A percentile compares a stretch with the other conserved stretches of the same genome.
phyloP scores from a whole-genome alignment of 2,113 vertebrate species.

The Alexandromys fortis region DNA sequence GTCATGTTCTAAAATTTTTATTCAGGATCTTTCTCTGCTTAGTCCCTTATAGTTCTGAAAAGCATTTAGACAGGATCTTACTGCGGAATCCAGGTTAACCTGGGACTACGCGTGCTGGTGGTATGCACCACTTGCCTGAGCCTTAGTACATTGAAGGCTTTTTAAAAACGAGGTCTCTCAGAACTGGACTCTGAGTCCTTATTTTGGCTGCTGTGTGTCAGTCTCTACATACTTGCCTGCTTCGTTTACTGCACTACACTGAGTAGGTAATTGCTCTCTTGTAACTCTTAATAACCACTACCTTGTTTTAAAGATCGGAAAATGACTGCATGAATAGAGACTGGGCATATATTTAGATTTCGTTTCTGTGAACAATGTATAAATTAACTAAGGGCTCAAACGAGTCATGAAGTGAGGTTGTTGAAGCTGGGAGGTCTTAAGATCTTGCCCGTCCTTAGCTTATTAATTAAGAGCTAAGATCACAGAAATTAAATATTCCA shows the following conservation, averaged over 20 bases:
- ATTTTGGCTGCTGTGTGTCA: slow-evolving; percentile 22
- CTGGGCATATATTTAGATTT: not conserved
- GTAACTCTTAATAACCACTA: not conserved
- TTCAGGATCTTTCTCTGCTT: slow-evolving; percentile 11
- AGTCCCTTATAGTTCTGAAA: not conserved
- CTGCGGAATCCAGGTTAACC: not conserved
- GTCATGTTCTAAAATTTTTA: slow-evolving; percentile 28
- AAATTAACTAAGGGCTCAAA: slow-evolving; percentile 2
- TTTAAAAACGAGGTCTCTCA: not conserved
- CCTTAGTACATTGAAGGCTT: not conserved
- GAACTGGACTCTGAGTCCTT: slow-evolving; percentile 15
- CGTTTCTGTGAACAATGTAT: not conserved
- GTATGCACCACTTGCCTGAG: not conserved
- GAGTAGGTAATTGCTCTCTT: slow-evolving; percentile 21
- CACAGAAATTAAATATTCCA: slow-evolving; percentile 43
- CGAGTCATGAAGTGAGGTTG: slow-evolving; percentile 14
- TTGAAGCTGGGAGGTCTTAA: not conserved
- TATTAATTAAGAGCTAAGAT: slow-evolving; percentile 27
- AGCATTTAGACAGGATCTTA: not conserved
- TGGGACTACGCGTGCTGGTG: not conserved
- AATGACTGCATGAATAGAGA: not conserved
- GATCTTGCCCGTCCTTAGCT: not conserved
- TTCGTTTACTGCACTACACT: not conserved
- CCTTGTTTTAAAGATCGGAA: slow-evolving; percentile 44
- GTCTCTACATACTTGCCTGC: not conserved